Evolutionary conservation across 2,113 vertebrate species (phyloP), one percentile per base, ranked within the genome.

Genomic region (Eulemur macaco): DNA sequence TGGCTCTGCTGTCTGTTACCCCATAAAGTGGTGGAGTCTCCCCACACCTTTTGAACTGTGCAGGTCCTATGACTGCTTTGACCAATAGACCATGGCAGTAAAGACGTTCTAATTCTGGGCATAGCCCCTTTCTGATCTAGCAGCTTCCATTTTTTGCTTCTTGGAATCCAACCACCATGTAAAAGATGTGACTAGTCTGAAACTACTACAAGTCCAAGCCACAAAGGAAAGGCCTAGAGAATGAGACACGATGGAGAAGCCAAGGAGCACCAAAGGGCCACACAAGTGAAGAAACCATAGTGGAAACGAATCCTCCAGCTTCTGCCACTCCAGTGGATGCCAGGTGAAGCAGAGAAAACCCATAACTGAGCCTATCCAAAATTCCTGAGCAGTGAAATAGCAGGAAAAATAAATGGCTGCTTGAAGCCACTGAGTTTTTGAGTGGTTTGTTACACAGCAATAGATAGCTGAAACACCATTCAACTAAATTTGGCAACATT

Each of bases 401-500:
- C 29, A 90, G 63, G 76, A 58, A 50, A 96, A 64, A 66, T 39
- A 84, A 88, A 93, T 2, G 18, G 66, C 47, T 86, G 25, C 11
- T 66, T 45, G 56, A 73, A 89, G 60, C 15, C 52, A 63, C 54
- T 31, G 25, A 21, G 50, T 47, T 37, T 50, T 29, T 45, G 34
- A 58, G n/a, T 25, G 6, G 47, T 50, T 58, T 73, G 39, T n/a
- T 71, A 66, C 0, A 4, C 12, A 74, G 90, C 17, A 47, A 77
- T 3, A 77, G 63, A 83, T 3, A 84, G 93, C 18, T 56, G 9
- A 69, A 83, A 78, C 14, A 85, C 14, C 23, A 15, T 47, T 88
- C n/a, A 73, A 85, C 50, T 74, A 74, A 82, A 78, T 73, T 92
- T 31, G 86, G 90, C 37, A 91, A 29, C 23, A 94, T 66, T 88